Evolutionary conservation across 2,888 invertebrate species (phyloP).

Genomic region (Bombylius discolor): DNA sequence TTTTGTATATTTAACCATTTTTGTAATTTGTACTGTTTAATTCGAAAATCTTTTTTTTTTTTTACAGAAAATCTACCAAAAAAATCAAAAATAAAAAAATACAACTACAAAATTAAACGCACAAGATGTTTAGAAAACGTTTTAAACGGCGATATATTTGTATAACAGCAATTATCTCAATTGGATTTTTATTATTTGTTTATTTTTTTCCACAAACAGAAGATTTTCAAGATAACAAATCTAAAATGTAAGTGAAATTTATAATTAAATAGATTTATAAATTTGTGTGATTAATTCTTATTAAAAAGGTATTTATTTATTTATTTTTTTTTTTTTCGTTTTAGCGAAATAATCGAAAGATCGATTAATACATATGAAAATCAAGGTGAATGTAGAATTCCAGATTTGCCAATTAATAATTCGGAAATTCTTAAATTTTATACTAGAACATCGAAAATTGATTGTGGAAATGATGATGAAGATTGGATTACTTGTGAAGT

Average conservation of each 20-base stretch:
- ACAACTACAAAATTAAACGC: too few species aligned
- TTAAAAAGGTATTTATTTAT: too few species aligned
- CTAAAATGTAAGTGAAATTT: constrained; percentile 24
- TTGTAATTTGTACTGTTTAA: too few species aligned
- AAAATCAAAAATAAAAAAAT: too few species aligned
- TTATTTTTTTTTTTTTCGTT: constrained; percentile 12
- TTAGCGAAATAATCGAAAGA: constrained; percentile 38
- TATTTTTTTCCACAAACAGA: constrained; percentile 1
- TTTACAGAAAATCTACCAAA: too few species aligned
- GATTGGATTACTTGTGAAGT: constrained; percentile 74
- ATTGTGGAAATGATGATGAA: constrained; percentile 44
- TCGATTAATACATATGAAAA: constrained; percentile 37
- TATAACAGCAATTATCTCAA: too few species aligned
- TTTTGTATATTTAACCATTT: too few species aligned
- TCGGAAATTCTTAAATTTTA: constrained; percentile 64
- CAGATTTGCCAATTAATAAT: constrained; percentile 50
- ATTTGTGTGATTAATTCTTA: not conserved
- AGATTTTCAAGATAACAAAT: constrained; percentile 22
- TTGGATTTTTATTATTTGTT: too few species aligned
- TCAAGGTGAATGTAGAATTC: constrained; percentile 47
- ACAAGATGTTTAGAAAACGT: too few species aligned
- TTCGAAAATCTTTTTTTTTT: too few species aligned
- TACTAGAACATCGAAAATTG: constrained; percentile 43
- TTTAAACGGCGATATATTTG: too few species aligned
- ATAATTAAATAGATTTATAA: not conserved